phyloP scores from a whole-genome alignment of 2,888 invertebrate species.

The Nemurella pictetii region DNA sequence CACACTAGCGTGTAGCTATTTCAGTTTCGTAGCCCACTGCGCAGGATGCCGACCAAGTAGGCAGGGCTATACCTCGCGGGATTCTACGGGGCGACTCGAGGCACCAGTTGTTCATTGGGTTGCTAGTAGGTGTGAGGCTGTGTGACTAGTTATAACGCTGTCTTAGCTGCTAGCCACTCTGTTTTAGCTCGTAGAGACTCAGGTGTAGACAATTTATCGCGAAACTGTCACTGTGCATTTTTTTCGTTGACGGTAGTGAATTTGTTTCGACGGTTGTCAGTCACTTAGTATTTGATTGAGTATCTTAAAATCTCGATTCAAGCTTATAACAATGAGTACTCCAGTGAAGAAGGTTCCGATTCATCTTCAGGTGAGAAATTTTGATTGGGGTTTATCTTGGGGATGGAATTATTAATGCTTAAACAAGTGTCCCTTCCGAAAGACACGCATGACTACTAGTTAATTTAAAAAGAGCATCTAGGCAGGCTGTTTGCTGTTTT shows the following conservation, averaged over 20 bases:
- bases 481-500: neutral
- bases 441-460: neutral
- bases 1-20: neutral
- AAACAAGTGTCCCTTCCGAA: neutral
- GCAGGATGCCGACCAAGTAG: neutral
- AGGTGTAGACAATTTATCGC: neutral
- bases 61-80: neutral
- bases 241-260: neutral
- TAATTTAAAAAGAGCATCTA: neutral
- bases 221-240: neutral
- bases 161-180: neutral
- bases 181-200: neutral
- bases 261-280: neutral
- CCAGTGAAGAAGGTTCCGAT: slow-evolving; percentile 95
- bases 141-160: neutral
- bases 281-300: neutral
- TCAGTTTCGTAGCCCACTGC: neutral
- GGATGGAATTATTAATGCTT: neutral
- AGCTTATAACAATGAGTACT: slow-evolving; percentile 61
- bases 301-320: neutral
- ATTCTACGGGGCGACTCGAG: neutral
- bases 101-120: neutral
- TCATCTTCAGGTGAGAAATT: slow-evolving; percentile 78
- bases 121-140: neutral
- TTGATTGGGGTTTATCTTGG: neutral